Conservation (phyloP, 2,888 invertebrate genomes). For the Liodrosophila aerea region DNA sequence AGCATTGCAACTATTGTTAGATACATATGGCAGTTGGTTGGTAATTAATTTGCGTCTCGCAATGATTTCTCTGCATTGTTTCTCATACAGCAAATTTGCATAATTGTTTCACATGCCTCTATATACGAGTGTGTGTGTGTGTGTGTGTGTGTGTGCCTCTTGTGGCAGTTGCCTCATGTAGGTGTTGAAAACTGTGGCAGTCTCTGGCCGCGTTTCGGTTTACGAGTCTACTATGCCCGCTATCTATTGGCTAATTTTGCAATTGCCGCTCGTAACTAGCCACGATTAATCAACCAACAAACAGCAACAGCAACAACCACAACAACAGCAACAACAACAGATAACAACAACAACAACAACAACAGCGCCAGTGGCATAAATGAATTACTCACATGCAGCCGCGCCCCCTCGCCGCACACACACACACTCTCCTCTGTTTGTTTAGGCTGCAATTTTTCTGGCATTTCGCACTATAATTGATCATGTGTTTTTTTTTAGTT, state of each 20-base stretch:
- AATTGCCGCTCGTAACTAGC: slow-evolving; percentile 68
- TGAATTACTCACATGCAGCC: slow-evolving; percentile 55
- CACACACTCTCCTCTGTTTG: slow-evolving; percentile 26
- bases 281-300: slow-evolving; percentile 63
- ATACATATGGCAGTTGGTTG: slow-evolving; percentile 50
- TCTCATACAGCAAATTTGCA: slow-evolving; percentile 58
- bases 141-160: slow-evolving; percentile 8
- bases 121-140: not conserved
- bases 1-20: slow-evolving; percentile 48
- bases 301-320: slow-evolving; percentile 25
- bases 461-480: slow-evolving; percentile 70
- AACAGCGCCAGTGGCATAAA: slow-evolving; percentile 53
- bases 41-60: slow-evolving; percentile 71
- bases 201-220: slow-evolving; percentile 34
- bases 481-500: slow-evolving; percentile 60
- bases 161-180: slow-evolving; percentile 45
- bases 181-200: slow-evolving; percentile 63
- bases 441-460: slow-evolving; percentile 53
- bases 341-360: slow-evolving; percentile 29
- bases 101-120: slow-evolving; percentile 69
- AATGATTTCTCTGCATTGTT: slow-evolving; percentile 73
- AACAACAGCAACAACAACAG: too few species aligned
- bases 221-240: slow-evolving; percentile 26
- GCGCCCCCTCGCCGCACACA: slow-evolving; percentile 19
- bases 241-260: slow-evolving; percentile 70